Conservation (phyloP, 2,888 invertebrate species). For the Latrodectus elegans region DNA sequence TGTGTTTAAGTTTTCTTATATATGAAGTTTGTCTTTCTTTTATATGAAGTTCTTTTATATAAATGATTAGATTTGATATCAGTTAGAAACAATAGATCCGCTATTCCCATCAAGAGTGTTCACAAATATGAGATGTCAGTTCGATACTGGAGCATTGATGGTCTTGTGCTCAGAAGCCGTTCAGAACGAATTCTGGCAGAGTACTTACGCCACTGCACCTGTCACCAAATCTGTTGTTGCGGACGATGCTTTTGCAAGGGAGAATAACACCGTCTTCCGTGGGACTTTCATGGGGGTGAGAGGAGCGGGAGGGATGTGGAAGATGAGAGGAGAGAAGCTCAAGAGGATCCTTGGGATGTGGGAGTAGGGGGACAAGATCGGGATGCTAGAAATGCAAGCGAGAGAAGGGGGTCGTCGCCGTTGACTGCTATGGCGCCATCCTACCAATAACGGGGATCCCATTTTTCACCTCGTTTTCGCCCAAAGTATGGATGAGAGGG, state of each 20-base stretch:
- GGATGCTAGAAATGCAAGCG: conserved; percentile 39
- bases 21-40: too few relatives aligned
- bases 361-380: conserved; percentile 1
- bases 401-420: conserved; percentile 22
- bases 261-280: conserved; percentile 57
- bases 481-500: conserved; percentile 28
- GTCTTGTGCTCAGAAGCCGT: neutral
- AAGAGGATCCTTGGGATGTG: conserved; percentile 15
- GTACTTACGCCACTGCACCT: conserved; percentile 31
- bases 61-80: too few relatives aligned
- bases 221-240: neutral
- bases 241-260: conserved; percentile 58
- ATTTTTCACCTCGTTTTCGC: conserved; percentile 66
- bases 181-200: neutral
- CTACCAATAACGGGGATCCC: conserved; percentile 40
- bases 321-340: conserved; percentile 9
- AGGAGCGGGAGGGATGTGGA: neutral
- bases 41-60: too few relatives aligned
- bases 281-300: conserved; percentile 9
- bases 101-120: too few relatives aligned
- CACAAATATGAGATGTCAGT: neutral
- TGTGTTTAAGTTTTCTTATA: too few relatives aligned
- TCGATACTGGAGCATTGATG: too few relatives aligned
- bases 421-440: conserved; percentile 55
- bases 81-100: too few relatives aligned